These are phyloP conservation scores for Athrips mouffetella DNA, from an alignment of 2,888 invertebrate genomes.

Conservation along the genomic window DNA sequence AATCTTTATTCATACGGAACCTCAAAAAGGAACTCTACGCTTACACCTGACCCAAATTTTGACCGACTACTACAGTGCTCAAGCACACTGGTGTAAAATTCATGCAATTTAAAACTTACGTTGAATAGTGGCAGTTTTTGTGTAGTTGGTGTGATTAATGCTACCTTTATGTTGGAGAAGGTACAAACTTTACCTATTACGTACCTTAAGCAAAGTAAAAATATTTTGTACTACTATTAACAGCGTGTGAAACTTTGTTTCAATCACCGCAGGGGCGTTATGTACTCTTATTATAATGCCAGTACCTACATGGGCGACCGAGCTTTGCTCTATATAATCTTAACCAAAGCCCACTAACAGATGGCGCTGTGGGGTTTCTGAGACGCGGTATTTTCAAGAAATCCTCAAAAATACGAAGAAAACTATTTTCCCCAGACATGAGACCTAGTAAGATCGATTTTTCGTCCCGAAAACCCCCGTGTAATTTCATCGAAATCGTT, in stretches of 20 bases:
- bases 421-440: no score
- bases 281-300: no score
- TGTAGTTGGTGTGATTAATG: constrained; percentile 42
- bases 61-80: constrained; percentile 35
- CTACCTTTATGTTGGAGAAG: constrained; percentile 32
- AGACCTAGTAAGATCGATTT: no score
- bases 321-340: no score
- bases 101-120: constrained; percentile 46
- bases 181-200: constrained; percentile 15
- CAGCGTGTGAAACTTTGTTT: neutral
- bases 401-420: no score
- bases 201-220: neutral
- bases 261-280: no score
- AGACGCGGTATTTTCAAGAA: no score
- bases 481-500: no score
- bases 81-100: constrained; percentile 42
- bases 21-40: neutral
- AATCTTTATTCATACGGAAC: neutral
- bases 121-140: constrained; percentile 43
- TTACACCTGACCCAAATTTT: constrained; percentile 24
- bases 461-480: no score
- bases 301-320: no score
- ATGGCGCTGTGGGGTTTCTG: no score
- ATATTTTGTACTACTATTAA: neutral
- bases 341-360: no score